Base-by-base conservation (phyloP, 2,113 vertebrate species). In the Sorex araneus region DNA sequence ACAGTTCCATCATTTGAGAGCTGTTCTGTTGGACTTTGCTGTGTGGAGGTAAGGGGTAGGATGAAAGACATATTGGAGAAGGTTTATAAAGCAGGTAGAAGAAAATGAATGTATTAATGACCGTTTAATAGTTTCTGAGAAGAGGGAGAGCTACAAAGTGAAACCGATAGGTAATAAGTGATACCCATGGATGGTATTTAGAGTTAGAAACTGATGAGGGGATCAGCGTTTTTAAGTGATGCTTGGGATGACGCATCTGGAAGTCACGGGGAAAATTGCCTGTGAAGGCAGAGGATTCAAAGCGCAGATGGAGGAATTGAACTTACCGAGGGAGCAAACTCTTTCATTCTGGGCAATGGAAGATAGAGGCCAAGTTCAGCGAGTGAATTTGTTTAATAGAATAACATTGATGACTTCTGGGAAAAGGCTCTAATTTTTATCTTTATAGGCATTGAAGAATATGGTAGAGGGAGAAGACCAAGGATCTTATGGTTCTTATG, bases 351-450 rank as follows among this genome's bases (percentile, higher is more conserved):
- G 4, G 13, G 13, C 43, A 2, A 6, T 6, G 45, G 1, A 43
- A 21, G 18, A 40, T 19, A 40, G 11, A 16, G 3, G 21, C 10
- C 57, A 43, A 36, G 6, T 9, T 45, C 21, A 19, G 28, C 36
- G 45, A 28, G 4, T 54, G 19, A 45, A 28, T 2, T 16, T 10
- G 9, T 67, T 83, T 83, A 16, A 6, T 3, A 15, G 16, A 9
- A 32, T 89, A n/a, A 77, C 27, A 40, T 10, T 28, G 30, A 79
- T 11, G 13, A 36, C 25, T 93, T 82, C 40, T 75, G 60, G 87
- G 28, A 36, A 76, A 57, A 71, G 30, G 87, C 36, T 79, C 21
- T 60, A 21, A 25, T 50, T 73, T 92, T 19, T 89, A 54, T 93
- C 18, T 89, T 74, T 36, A 36, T 92, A 34, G 34, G 34, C 47